phyloP scores from a whole-genome alignment of 2,797 vertebrate genomes.

The Kryptolebias ocellatus region DNA sequence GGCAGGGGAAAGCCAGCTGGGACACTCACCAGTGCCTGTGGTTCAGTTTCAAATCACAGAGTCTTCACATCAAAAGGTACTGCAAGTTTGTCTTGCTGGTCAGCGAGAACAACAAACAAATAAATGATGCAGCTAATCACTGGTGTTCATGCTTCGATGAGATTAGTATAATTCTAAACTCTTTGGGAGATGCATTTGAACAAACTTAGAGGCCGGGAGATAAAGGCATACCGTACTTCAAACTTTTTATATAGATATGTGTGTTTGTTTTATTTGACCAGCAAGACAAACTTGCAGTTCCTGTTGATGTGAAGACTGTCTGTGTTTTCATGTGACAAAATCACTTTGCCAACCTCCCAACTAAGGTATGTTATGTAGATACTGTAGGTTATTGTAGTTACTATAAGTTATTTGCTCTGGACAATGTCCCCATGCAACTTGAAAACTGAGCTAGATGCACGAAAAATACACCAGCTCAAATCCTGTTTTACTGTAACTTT shows the following conservation, averaged over 20 bases:
- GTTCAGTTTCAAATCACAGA: constrained; percentile 77
- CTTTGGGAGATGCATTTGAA: constrained; percentile 59
- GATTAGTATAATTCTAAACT: constrained; percentile 63
- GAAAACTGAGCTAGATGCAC: too few species aligned
- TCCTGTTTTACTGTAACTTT: too few species aligned
- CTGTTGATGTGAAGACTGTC: neutral
- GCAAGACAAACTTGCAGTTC: constrained; percentile 29
- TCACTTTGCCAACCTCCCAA: too few species aligned
- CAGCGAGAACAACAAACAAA: constrained; percentile 73
- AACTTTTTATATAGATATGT: too few species aligned
- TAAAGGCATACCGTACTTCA: constrained; percentile 16
- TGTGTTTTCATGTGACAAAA: too few species aligned
- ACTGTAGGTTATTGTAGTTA: too few species aligned
- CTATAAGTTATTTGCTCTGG: too few species aligned
- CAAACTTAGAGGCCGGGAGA: constrained; percentile 28
- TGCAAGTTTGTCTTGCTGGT: constrained; percentile 67
- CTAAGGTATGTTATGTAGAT: too few species aligned
- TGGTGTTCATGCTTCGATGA: constrained; percentile 47
- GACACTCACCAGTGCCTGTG: constrained; percentile 55
- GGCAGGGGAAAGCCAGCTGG: constrained; percentile 55
- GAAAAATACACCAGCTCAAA: too few species aligned
- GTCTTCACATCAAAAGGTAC: constrained; percentile 78
- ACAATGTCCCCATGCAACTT: too few species aligned
- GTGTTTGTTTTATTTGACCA: too few species aligned
- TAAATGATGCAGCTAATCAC: constrained; percentile 67